Base-by-base conservation (phyloP, 2,888 invertebrate species). In the Drosophila algonquin region DNA sequence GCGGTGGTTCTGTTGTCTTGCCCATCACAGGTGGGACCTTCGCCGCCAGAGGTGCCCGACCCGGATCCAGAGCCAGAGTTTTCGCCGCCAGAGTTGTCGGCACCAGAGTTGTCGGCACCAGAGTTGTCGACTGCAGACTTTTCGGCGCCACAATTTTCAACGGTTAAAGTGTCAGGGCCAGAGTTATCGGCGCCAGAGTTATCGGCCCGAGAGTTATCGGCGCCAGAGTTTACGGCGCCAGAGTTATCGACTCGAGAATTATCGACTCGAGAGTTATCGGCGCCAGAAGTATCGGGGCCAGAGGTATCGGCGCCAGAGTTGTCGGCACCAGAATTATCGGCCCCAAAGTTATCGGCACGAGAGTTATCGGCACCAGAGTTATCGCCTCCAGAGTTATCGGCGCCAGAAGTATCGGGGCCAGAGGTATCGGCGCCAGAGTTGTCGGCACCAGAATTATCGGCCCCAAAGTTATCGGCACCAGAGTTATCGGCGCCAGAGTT, bases 31-130 rank as follows among this genome's bases (percentile, higher is more conserved):
- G 40, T n/a, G 14, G n/a, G 14, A 14, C n/a, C 40, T n/a, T 40
- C 40, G n/a, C 16, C 44, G 48, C 52, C 76, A n/a, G 81, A 74
- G 7, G 90, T 91, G 21, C 93, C 93, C 0, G 92, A 92, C 3
- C 91, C 93, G 1, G 91, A 40, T 7, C 40, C 40, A 40, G 40
- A 40, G 40, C 7, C 40, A 7, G 40, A 40, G n/a, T 40, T 40
- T 2, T 40, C 40, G 14, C n/a, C 40, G 6, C 40, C 40, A n/a
- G 7, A 40, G 7, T 40, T 6, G 7, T 40, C 40, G 0, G n/a
- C 14, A 2, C 7, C 40, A 6, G 7, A 40, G 14, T 35, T 35
- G 12, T 35, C 35, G 12, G n/a, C 14, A 2, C 7, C 40, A 6
- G 7, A 40, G 14, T 35, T 35, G 12, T 35, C 35, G 12, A 3